Percentiles rank a stretch among this genome's conserved stretches.
These are phyloP conservation scores for Malurus splendens DNA, from an alignment of 2,797 vertebrate genomes.

Conservation along the genomic window DNA sequence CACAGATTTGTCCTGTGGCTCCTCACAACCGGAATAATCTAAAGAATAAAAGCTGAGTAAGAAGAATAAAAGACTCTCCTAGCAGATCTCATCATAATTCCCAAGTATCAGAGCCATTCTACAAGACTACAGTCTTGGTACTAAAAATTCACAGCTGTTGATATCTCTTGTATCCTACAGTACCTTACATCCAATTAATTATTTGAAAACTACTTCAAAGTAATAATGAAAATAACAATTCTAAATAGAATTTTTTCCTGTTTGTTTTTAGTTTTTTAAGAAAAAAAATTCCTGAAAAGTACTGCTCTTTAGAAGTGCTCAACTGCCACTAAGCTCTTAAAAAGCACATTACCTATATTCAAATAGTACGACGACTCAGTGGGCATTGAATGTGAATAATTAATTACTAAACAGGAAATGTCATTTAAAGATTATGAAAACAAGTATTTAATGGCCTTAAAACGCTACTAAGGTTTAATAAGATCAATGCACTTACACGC, in stretches of 20 bases:
- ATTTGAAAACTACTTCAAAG: not conserved
- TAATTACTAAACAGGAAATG: not conserved
- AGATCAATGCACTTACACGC: not conserved
- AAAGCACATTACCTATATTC: not conserved
- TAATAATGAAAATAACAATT: not conserved
- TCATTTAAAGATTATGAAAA: not conserved
- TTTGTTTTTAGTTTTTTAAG: not conserved
- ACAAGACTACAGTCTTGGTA: not conserved
- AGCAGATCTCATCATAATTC: not conserved
- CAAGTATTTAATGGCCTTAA: not conserved
- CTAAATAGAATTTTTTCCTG: not conserved
- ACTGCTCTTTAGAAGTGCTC: not conserved
- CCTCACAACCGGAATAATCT: not conserved
- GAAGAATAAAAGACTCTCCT: not conserved
- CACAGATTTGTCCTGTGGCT: not conserved
- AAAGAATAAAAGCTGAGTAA: not conserved
- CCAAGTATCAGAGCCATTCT: not conserved
- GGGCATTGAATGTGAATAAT: conserved; percentile 15
- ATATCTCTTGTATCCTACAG: not conserved
- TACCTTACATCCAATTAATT: not conserved
- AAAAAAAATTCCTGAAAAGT: not conserved
- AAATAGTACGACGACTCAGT: not conserved
- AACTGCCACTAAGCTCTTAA: not conserved
- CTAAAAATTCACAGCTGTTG: not conserved
- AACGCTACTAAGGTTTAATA: not conserved